Percentiles rank a stretch among this genome's conserved stretches.
phyloP scores from a whole-genome alignment of 2,888 invertebrate genomes.

The Nemapogon koenigi region DNA sequence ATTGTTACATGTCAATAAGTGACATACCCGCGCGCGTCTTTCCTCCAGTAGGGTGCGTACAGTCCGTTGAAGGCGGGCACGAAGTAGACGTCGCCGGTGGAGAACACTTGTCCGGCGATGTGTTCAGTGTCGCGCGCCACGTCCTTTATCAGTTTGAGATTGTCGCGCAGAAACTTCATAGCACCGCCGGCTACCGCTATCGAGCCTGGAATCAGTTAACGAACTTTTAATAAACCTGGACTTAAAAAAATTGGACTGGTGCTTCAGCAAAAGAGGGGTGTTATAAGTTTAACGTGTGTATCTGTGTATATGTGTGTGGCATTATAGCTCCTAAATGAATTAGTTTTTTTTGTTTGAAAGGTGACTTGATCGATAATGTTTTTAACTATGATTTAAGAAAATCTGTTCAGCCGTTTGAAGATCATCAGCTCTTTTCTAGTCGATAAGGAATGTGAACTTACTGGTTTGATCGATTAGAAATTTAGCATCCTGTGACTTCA shows the following conservation, averaged over 20 bases:
- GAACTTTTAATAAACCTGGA: too few relatives aligned
- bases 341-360: neutral
- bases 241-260: neutral
- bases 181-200: constrained; percentile 93
- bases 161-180: constrained; percentile 92
- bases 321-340: too few relatives aligned
- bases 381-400: neutral
- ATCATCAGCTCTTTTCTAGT: too few relatives aligned
- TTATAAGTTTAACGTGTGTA: too few relatives aligned
- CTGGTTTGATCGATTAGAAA: too few relatives aligned
- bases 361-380: neutral
- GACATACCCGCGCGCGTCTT: constrained; percentile 89
- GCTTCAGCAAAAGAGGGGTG: too few relatives aligned
- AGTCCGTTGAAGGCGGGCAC: constrained; percentile 97
- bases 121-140: constrained; percentile 73
- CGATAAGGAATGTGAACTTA: too few relatives aligned
- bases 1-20: too few relatives aligned
- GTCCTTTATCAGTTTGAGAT: constrained; percentile 82
- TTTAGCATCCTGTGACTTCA: too few relatives aligned
- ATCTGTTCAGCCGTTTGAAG: too few relatives aligned
- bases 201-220: constrained; percentile 75
- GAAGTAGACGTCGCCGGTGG: constrained; percentile 95
- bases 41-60: constrained; percentile 98
- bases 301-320: too few relatives aligned
- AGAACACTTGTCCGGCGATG: constrained; percentile 80